Percentiles rank a stretch among this genome's conserved stretches.
phyloP scores from a whole-genome alignment of 2,888 invertebrate genomes.

The Proisotoma minuta region DNA sequence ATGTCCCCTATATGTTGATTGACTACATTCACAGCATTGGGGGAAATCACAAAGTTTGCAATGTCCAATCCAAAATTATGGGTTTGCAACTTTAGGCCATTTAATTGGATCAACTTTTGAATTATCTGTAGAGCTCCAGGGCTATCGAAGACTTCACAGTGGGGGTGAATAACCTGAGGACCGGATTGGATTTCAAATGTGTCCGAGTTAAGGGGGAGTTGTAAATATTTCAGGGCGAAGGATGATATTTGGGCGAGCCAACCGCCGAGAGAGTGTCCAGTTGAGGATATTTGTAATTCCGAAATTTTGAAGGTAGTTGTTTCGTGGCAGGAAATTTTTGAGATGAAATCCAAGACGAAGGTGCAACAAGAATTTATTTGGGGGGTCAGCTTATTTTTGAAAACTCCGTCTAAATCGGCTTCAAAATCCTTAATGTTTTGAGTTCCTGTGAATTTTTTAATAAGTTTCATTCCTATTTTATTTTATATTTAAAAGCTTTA shows the following conservation, averaged over 20 bases:
- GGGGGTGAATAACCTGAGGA: neutral
- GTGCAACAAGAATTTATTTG: neutral
- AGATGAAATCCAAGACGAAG: neutral
- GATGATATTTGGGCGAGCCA: neutral
- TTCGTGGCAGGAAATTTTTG: neutral
- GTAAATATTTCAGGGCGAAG: neutral
- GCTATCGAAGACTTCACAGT: neutral
- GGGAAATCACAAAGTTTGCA: neutral
- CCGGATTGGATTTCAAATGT: neutral
- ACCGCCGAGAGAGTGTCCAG: conserved; percentile 1
- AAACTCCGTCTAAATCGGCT: neutral
- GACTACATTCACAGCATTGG: neutral
- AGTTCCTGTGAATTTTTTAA: too few relatives aligned
- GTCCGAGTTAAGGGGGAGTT: neutral
- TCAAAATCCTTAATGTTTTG: neutral
- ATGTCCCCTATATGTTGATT: neutral
- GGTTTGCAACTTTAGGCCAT: neutral
- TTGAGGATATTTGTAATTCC: neutral
- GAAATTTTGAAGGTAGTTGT: neutral
- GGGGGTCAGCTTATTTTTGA: neutral
- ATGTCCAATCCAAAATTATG: neutral
- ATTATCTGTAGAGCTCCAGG: neutral
- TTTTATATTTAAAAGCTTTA: too few relatives aligned
- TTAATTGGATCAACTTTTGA: neutral
- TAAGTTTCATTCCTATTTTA: too few relatives aligned